Percentiles rank a stretch among this genome's conserved stretches.
Evolutionary conservation across 2,888 invertebrate species (phyloP).

Genomic region (Tetragonula carbonaria): DNA sequence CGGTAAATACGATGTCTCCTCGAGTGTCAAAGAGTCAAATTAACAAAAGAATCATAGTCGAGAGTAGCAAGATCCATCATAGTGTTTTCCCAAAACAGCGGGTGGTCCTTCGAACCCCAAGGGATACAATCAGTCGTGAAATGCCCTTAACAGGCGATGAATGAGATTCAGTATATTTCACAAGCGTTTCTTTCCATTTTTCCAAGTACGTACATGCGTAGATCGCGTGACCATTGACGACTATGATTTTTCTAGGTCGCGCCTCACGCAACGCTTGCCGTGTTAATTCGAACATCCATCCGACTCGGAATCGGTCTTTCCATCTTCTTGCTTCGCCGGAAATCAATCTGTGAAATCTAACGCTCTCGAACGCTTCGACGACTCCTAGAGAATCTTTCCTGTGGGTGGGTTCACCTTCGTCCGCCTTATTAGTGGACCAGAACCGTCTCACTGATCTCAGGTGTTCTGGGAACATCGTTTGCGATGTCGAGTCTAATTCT

Average conservation of each 20-base stretch:
- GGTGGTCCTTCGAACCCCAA: too few species aligned
- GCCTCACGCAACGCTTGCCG: constrained; percentile 63
- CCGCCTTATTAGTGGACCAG: constrained; percentile 75
- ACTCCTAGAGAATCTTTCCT: constrained; percentile 62
- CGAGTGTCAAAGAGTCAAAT: too few species aligned
- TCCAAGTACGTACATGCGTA: too few species aligned
- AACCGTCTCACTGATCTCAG: constrained; percentile 80
- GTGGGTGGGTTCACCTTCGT: constrained; percentile 44
- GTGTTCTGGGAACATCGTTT: constrained; percentile 68
- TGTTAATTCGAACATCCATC: constrained; percentile 63
- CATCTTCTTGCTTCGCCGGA: constrained; percentile 68
- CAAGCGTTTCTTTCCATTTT: too few species aligned
- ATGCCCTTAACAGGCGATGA: too few species aligned
- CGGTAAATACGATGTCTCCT: too few species aligned
- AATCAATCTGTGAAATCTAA: constrained; percentile 80
- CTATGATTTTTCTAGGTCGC: constrained; percentile 43
- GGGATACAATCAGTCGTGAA: too few species aligned
- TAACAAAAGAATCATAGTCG: too few species aligned
- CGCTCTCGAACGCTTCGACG: constrained; percentile 70
- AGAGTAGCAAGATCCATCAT: too few species aligned
- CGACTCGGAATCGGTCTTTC: constrained; percentile 59
- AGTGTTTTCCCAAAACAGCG: too few species aligned
- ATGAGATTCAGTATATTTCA: too few species aligned
- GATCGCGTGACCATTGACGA: too few species aligned
- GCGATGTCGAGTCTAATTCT: constrained; percentile 25